Evolutionary conservation across 2,113 vertebrate species (phyloP).

Genomic region (Semicossyphus pulcher): DNA sequence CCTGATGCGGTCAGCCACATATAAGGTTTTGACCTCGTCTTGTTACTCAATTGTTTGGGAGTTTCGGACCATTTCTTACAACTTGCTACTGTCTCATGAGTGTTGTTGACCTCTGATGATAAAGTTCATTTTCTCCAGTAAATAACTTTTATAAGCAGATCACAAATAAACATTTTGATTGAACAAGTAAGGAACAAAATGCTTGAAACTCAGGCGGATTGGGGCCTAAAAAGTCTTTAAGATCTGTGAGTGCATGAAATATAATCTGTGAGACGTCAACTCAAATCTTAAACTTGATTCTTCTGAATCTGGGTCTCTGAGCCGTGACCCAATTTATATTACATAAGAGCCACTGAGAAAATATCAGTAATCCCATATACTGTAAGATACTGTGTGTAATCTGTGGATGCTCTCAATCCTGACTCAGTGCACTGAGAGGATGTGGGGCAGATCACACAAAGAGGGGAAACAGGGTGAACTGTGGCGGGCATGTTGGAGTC

Average conservation of each 20-base stretch:
- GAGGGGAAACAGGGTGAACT: not conserved
- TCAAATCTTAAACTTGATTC: constrained; percentile 13
- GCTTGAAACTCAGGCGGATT: not conserved
- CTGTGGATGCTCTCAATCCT: constrained; percentile 49
- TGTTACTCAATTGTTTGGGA: no score
- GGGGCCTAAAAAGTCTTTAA: not conserved
- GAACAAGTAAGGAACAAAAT: not conserved
- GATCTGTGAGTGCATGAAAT: not conserved
- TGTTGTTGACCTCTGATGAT: no score
- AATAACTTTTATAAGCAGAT: no score
- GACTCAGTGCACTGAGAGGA: not conserved
- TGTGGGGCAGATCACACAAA: not conserved
- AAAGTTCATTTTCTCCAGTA: no score
- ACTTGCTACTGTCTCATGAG: no score
- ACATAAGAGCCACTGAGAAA: constrained; percentile 44
- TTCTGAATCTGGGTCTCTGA: constrained; percentile 18
- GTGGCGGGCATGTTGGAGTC: no score
- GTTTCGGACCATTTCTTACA: no score
- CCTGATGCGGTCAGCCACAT: no score
- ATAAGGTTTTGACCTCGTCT: no score
- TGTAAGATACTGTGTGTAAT: constrained; percentile 42
- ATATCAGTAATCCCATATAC: constrained; percentile 50
- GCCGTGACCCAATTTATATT: constrained; percentile 45
- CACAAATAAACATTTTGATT: not conserved
- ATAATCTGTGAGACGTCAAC: constrained; percentile 1